Conservation (phyloP, 2,888 invertebrate species). For the Calameuta filiformis region DNA sequence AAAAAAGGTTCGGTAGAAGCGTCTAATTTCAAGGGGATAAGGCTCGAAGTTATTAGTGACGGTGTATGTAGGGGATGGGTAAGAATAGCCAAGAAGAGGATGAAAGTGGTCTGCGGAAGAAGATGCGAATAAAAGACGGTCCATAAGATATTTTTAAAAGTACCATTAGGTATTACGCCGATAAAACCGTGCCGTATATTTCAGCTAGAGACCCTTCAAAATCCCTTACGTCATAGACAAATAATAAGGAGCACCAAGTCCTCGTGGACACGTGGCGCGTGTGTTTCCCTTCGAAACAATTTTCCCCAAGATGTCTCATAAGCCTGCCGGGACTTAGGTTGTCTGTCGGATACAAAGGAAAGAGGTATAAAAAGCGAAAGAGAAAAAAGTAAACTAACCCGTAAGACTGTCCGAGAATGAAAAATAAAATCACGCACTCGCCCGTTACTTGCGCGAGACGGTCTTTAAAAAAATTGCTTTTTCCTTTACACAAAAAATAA, state of each 20-base stretch:
- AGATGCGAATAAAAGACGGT: not conserved
- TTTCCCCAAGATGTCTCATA: not conserved
- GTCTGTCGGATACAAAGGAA: too few relatives aligned
- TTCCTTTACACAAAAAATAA: too few relatives aligned
- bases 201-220: not conserved
- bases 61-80: too few relatives aligned
- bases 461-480: too few relatives aligned
- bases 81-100: not conserved
- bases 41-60: not conserved
- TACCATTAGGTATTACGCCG: not conserved
- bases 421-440: too few relatives aligned
- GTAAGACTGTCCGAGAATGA: too few relatives aligned
- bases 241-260: not conserved
- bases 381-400: too few relatives aligned
- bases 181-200: not conserved
- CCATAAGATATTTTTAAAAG: not conserved
- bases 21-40: constrained; percentile 5
- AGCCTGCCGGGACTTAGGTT: too few relatives aligned
- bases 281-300: not conserved
- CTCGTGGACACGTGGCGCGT: not conserved
- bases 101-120: not conserved
- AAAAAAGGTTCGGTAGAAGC: not conserved
- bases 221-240: not conserved
- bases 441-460: too few relatives aligned
- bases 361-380: too few relatives aligned